Percentiles rank a stretch among this genome's conserved stretches.
These are phyloP conservation scores for Mycteria americana DNA, from an alignment of 2,797 vertebrate species.

Conservation along the genomic window DNA sequence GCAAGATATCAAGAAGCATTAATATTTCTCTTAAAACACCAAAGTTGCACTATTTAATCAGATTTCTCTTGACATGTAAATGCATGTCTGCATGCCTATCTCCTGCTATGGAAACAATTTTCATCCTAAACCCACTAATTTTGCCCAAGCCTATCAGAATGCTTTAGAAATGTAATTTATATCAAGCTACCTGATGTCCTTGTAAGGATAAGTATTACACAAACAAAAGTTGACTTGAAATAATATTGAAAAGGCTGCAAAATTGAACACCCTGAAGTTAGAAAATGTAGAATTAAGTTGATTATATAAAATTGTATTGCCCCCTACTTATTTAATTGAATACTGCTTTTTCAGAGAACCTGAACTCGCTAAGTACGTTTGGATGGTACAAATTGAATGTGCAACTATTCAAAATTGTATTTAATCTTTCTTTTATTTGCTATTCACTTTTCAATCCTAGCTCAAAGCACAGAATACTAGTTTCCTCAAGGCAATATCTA, in stretches of 20 bases:
- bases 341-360: not conserved
- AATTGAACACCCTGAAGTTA: not conserved
- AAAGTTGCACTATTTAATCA: not conserved
- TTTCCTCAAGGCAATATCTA: not conserved
- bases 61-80: not conserved
- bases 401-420: not conserved
- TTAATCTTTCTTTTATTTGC: not conserved
- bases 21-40: not conserved
- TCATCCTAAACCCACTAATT: not conserved
- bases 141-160: not conserved
- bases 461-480: not conserved
- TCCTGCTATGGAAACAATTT: not conserved
- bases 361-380: not conserved
- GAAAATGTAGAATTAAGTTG: not conserved
- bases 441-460: not conserved
- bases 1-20: not conserved
- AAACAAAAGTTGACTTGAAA: not conserved
- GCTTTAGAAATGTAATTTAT: not conserved
- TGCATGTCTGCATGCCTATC: not conserved
- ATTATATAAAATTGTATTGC: not conserved
- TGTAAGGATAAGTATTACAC: not conserved
- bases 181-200: not conserved
- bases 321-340: not conserved
- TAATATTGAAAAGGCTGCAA: not conserved
- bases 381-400: not conserved